Base-by-base conservation (phyloP, 23 tunicate genomes). In the Trididemnum nubilum region DNA sequence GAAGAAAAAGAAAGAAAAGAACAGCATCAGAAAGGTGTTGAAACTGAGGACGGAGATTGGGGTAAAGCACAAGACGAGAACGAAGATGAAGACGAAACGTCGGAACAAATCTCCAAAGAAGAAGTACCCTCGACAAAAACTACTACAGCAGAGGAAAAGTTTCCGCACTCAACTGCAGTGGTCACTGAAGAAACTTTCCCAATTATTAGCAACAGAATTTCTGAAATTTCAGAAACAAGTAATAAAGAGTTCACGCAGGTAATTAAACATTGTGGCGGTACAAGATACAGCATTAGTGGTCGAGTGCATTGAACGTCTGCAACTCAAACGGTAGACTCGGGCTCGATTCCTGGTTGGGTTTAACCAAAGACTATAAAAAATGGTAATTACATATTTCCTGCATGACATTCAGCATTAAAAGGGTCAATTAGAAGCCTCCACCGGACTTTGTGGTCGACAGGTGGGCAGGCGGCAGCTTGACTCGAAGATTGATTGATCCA, bases 1-100 rank as follows among this genome's bases (percentile, higher is more conserved):
- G 82, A 64, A 65, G 82, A 0, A 26, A 75, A 37, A 39, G 58
- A 73, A 39, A 49, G 70, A 78, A 34, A 36, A 39, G 36, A 63
- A 64, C 27, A 30, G 27, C 15, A 4, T 15, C 7, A 9, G 38
- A 32, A 33, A 7, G 28, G 69, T 49, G 18, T 18, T 9, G 24
- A 33, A 2, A 37, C 72, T 1, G 35, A 49, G 80, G 89, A 90
- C 23, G 89, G 85, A 34, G 61, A 71, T 4, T 88, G 87, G 92
- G 82, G 83, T 7, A 51, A 57, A 65, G 88, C 82, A 54, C 65
- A 60, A 51, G 69, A 74, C 36, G 82, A 88, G 23, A 79, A 64
- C 21, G 78, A 65, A 15, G 73, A 39, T 34, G 86, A 30, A 29
- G 74, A 32, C 12, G 74, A 69, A 5, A 34, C 36, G 26, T 31